Conservation (phyloP, 2,888 invertebrate species). For the Cephus sareptanus region DNA sequence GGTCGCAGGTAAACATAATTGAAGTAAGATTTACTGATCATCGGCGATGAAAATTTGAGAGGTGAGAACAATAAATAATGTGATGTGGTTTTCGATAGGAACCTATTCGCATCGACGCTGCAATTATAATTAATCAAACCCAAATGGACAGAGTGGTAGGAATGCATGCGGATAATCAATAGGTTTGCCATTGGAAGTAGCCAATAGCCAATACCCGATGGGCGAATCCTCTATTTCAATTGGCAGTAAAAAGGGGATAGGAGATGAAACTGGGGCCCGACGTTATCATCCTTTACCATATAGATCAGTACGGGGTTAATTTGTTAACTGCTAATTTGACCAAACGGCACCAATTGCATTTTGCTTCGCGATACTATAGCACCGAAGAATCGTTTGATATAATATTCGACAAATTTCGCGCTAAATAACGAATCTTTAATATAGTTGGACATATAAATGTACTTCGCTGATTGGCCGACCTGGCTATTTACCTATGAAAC, state of each 20-base stretch:
- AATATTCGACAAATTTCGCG: not conserved
- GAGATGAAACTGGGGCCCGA: not conserved
- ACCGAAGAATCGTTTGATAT: not conserved
- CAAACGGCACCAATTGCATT: constrained; percentile 12
- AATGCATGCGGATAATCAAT: constrained; percentile 29
- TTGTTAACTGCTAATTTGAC: constrained; percentile 28
- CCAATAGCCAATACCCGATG: constrained; percentile 21
- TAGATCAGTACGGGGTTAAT: constrained; percentile 21
- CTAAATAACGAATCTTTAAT: not conserved
- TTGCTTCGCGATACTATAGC: not conserved
- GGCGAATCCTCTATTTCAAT: constrained; percentile 33
- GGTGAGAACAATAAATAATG: not conserved
- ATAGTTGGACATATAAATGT: not conserved
- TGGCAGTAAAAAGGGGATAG: constrained; percentile 12
- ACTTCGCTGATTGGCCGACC: not conserved
- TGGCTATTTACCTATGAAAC: not conserved
- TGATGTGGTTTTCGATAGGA: not conserved
- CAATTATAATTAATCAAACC: constrained; percentile 33
- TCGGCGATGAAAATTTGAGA: not conserved
- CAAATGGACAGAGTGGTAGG: constrained; percentile 27
- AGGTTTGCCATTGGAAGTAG: constrained; percentile 27
- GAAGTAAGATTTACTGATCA: not conserved
- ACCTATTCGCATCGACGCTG: not conserved
- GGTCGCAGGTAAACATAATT: not conserved
- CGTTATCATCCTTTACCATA: not conserved